Base-by-base conservation (phyloP, 2,113 vertebrate genomes). In the Muntiacus reevesi region DNA sequence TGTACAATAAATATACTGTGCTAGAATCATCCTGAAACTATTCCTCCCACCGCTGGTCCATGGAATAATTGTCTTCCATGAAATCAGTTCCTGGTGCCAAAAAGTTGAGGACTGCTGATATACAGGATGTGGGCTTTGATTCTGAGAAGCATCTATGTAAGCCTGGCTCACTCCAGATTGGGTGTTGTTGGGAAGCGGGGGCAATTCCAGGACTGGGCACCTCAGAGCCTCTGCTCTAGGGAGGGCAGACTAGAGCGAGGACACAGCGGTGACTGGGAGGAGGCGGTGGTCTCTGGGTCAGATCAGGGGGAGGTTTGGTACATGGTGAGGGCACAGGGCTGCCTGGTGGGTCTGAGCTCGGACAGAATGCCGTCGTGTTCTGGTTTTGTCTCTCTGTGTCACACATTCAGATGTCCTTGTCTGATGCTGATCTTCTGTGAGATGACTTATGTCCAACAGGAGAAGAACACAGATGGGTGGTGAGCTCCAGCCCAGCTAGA, bases 111-210 rank as follows among this genome's bases (percentile, higher is more conserved):
- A 71, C 9, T 0, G 1, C 7, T 64, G 33, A n/a, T 17, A 64
- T 19, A 64, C 0, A 19, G 28, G 2, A 50, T 11, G 45, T 79
- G 47, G 47, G 30, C 3, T 64, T 8, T n/a, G 30, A 82, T n/a
- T 13, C n/a, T 1, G 30, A n/a, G 47, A 4, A 23, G 79, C 0
- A 0, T 23, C 5, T 52, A 14, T n/a, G 17, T 5, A 13, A 17
- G 79, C 12, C 30, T 19, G 30, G 79, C 47, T 52, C 17, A 52
- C 30, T 82, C 0, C 7, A 52, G 5, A 81, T 2, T 33, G 47
- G 15, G 12, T 55, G 81, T 8, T 0, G 52, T 55, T 5, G 13
- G 30, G 30, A 21, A n/a, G 2, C 25, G 33, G 52, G 33, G 1
- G 3, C 6, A 83, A 1, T 15, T 55, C 5, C 2, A 9, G 3